Evolutionary conservation across 2,113 vertebrate species (phyloP), one percentile per base, ranked within the genome.

Genomic region (Pangasianodon hypophthalmus): DNA sequence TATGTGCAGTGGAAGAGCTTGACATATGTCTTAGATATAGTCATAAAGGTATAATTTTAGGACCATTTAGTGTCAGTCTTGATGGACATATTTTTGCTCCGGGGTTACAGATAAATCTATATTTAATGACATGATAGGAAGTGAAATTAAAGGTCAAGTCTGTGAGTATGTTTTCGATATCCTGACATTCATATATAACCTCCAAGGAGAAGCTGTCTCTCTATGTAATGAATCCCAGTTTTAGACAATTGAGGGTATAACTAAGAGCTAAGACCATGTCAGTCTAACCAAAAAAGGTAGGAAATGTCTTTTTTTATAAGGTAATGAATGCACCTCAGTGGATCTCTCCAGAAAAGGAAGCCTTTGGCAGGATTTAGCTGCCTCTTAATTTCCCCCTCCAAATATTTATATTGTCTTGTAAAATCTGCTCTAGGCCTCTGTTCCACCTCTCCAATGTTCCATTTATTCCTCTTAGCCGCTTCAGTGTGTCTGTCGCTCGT

Each of bases 401-500:
- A 90, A 91, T 92, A 90, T 92, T 92, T 92, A 90, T 71, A 79
- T 85, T 86, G 83, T 81, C 62, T 54, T 89, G 82, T 86, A 82
- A 92, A 91, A 62, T 46, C 67, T 21, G 24, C 18, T 71, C 69
- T 83, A 37, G 85, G 64, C 83, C 87, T 71, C 67, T 3, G 14
- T 71, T 77, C 82, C 18, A n/a, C 58, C 85, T 85, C 80, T 60
- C 83, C 73, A 75, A 29, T 86, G 83, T 41, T 90, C 84, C 79
- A 58, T 75, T 79, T n/a, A 62, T 87, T 91, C 73, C n/a, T 56
- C 29, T 73, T 67, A 84, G 85, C 46, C 24, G 62, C 58, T 86
- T 56, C 84, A 60, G 37, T 58, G 14, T 67, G 73, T 60, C 44
- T 84, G 48, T n/a, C 26, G 82, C 81, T 79, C 14, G 18, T 87